Base-by-base conservation (phyloP, 2,797 vertebrate genomes). In the Siniperca undulata region DNA sequence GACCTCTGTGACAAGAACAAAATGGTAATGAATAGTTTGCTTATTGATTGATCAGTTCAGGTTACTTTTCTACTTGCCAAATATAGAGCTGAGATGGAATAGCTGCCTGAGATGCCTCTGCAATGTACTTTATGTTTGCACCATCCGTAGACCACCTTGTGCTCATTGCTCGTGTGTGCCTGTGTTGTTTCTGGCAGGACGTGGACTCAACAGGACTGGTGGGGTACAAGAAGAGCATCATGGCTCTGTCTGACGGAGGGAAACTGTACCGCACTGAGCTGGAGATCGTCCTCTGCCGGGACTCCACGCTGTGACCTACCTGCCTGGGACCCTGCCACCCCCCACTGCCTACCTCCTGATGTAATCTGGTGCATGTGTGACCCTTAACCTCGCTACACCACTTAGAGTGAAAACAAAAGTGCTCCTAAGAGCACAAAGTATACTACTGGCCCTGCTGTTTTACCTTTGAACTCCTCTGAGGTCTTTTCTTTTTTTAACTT, bases 1-100 rank as follows among this genome's bases (percentile, higher is more conserved):
- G 98, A 99, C 84, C 97, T 99, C 69, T 97, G 97, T 20, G 97
- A 98, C 91, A 99, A 98, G 92, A 98, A 98, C 93, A 98, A 98
- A 95, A 98, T 98, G 96, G 98, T 99, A 95, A 96, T 92, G 84
- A 87, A 90, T 83, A 83, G 84, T 89, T 80, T 46, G 7, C 55
- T 67, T 46, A 89, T 90, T 73, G 86, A 94, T 89, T 70, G 56
- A 85, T 85, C 69, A 5, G 80, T 87, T 89, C 82, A 61, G 61
- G 74, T 89, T 88, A 66, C 86, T 82, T 78, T 81, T 72, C 79
- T 74, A 40, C 69, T 68, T 42, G 61, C 85, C 86, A 91, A 86
- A 90, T 83, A 93, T 89, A 90, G 89, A 81, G 53, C 55, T 58
- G 74, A 82, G 76, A 40, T 61, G 59, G n/a, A 62, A 40, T 42